phyloP scores from a whole-genome alignment of 2,888 invertebrate species.

The Rhabditoides inermis region DNA sequence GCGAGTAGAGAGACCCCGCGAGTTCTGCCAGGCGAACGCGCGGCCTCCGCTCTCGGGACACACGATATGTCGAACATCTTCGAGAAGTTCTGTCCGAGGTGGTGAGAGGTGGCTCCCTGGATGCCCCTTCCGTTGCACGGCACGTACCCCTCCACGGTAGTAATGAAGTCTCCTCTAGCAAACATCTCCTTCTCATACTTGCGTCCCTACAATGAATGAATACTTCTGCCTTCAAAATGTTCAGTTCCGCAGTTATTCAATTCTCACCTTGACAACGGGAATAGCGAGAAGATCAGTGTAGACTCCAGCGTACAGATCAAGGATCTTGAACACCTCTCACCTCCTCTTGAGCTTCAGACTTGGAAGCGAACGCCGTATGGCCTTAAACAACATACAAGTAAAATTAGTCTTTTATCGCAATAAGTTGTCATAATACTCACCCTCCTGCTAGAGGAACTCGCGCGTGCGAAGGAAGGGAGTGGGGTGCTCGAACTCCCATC shows the following conservation, averaged over 20 bases:
- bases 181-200: slow-evolving; percentile 99
- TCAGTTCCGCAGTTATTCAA: too few species aligned
- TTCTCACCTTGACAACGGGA: slow-evolving; percentile 88
- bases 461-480: slow-evolving; percentile 94
- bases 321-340: slow-evolving; percentile 70
- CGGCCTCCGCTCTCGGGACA: too few species aligned
- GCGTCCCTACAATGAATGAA: slow-evolving; percentile 55
- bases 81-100: slow-evolving; percentile 96
- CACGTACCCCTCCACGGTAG: slow-evolving; percentile 90
- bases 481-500: slow-evolving; percentile 99
- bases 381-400: too few species aligned
- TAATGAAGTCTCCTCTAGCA: slow-evolving; percentile 92
- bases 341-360: slow-evolving; percentile 72
- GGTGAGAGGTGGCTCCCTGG: slow-evolving; percentile 90
- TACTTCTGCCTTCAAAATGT: too few species aligned
- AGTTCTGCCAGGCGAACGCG: slow-evolving; percentile 79
- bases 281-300: slow-evolving; percentile 85
- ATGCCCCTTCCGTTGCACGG: slow-evolving; percentile 50
- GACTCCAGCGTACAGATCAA: slow-evolving; percentile 77
- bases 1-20: slow-evolving; percentile 94
- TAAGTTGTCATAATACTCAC: too few species aligned
- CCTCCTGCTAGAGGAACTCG: slow-evolving; percentile 99
- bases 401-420: too few species aligned
- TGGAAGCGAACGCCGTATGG: slow-evolving; percentile 86
- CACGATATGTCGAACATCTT: slow-evolving; percentile 96